A percentile compares a stretch with the other conserved stretches of the same genome.
Evolutionary conservation across 2,888 invertebrate species (phyloP).

Genomic region (Epiperipatus broadwayi): DNA sequence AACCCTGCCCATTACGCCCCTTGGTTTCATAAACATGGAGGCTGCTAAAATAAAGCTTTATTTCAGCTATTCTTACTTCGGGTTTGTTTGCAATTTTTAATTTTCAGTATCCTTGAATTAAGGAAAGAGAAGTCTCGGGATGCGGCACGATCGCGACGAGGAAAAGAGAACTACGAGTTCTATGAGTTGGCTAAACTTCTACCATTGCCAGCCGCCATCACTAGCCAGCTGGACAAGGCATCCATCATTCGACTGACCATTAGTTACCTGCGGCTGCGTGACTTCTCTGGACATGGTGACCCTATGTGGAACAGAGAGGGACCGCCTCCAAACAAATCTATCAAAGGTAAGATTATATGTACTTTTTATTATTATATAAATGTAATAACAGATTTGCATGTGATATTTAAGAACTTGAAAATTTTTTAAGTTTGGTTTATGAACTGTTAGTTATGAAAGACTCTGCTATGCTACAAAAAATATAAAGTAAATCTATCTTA

Average conservation of each 20-base stretch:
- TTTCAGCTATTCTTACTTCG: too few relatives aligned
- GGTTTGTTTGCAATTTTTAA: too few relatives aligned
- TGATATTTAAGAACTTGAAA: too few relatives aligned
- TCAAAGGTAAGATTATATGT: slow-evolving; percentile 18
- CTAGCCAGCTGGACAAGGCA: slow-evolving; percentile 71
- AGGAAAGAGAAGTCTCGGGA: slow-evolving; percentile 83
- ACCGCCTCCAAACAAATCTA: slow-evolving; percentile 16
- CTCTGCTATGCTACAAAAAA: too few relatives aligned
- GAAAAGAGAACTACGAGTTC: slow-evolving; percentile 90
- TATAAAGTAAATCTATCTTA: too few relatives aligned
- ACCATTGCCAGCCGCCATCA: slow-evolving; percentile 49
- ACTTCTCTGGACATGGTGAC: slow-evolving; percentile 86
- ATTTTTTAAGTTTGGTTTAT: too few relatives aligned
- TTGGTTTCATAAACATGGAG: too few relatives aligned
- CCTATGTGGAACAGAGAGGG: slow-evolving; percentile 81
- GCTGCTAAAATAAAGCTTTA: too few relatives aligned
- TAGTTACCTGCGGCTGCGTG: slow-evolving; percentile 77
- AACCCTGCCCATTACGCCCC: too few relatives aligned
- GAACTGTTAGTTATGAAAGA: too few relatives aligned
- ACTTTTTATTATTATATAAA: not conserved
- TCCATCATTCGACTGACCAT: slow-evolving; percentile 90
- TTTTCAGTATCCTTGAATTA: slow-evolving; percentile 71
- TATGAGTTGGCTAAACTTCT: slow-evolving; percentile 65
- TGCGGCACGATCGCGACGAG: slow-evolving; percentile 70
- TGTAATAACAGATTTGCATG: too few relatives aligned